Conservation (phyloP, 2,888 invertebrate genomes). For the Leptothorax acervorum region DNA sequence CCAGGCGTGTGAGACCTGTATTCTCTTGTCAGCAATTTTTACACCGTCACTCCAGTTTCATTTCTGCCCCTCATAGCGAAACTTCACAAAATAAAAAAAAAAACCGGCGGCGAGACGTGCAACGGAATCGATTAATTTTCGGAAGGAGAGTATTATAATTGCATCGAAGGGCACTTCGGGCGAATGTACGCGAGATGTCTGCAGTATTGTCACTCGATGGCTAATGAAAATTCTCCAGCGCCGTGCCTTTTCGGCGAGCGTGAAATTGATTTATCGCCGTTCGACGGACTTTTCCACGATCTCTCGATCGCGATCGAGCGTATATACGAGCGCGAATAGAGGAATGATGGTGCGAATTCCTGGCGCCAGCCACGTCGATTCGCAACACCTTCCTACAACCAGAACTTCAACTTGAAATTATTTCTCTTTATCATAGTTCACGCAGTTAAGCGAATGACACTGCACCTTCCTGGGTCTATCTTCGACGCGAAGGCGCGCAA, state of each 20-base stretch:
- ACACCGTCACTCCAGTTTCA: conserved; percentile 5
- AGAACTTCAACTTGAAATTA: conserved; percentile 58
- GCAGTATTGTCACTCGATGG: conserved; percentile 13
- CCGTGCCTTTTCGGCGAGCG: conserved; percentile 40
- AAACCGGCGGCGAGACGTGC: background rate
- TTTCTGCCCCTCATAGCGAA: background rate
- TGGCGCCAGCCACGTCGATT: conserved; percentile 55
- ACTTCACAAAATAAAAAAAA: background rate
- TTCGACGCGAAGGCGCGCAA: conserved; percentile 49
- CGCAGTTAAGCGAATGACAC: conserved; percentile 56
- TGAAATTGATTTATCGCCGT: conserved; percentile 52
- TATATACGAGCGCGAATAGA: conserved; percentile 47
- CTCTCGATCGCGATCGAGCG: conserved; percentile 48
- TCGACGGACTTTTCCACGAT: conserved; percentile 52
- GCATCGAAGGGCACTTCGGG: background rate
- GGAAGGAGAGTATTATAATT: background rate
- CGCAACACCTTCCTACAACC: conserved; percentile 56
- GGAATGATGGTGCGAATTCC: conserved; percentile 55
- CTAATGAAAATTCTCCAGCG: conserved; percentile 44
- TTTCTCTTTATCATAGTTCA: conserved; percentile 57
- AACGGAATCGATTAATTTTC: conserved; percentile 38
- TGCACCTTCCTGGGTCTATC: conserved; percentile 54
- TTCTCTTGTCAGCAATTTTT: conserved; percentile 2
- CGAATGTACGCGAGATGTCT: background rate
- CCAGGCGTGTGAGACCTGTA: background rate